Conservation (phyloP, 2,113 vertebrate species). For the Pardalotus punctatus region DNA sequence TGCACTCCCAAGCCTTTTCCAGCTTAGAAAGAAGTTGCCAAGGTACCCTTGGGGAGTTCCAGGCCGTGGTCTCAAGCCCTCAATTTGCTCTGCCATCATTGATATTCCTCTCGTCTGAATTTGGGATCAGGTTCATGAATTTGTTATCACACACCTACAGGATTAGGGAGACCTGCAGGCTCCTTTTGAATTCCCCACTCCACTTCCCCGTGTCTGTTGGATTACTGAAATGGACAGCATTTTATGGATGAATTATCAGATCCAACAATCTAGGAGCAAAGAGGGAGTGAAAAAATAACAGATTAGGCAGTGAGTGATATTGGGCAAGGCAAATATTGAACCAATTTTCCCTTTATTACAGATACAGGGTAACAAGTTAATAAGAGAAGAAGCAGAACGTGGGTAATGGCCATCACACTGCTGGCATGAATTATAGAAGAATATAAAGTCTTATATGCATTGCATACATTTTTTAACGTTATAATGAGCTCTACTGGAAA, state of each 20-base stretch:
- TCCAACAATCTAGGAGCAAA: not conserved
- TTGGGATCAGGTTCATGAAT: not conserved
- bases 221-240: not conserved
- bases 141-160: not conserved
- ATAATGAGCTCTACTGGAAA: not conserved
- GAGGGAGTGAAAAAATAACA: not conserved
- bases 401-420: not conserved
- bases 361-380: not conserved
- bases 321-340: conserved; percentile 9
- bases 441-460: not conserved
- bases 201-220: not conserved
- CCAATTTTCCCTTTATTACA: conserved; percentile 10
- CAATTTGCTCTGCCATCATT: not conserved
- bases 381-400: not conserved
- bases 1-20: not conserved
- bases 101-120: not conserved
- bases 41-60: not conserved
- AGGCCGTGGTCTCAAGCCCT: not conserved
- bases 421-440: not conserved
- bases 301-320: not conserved
- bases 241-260: conserved; percentile 25
- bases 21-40: not conserved
- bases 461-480: not conserved
- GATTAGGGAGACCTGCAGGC: not conserved
- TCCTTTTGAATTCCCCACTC: not conserved